Conservation (phyloP, 2,888 invertebrate genomes). For the Blastobasis adustella region DNA sequence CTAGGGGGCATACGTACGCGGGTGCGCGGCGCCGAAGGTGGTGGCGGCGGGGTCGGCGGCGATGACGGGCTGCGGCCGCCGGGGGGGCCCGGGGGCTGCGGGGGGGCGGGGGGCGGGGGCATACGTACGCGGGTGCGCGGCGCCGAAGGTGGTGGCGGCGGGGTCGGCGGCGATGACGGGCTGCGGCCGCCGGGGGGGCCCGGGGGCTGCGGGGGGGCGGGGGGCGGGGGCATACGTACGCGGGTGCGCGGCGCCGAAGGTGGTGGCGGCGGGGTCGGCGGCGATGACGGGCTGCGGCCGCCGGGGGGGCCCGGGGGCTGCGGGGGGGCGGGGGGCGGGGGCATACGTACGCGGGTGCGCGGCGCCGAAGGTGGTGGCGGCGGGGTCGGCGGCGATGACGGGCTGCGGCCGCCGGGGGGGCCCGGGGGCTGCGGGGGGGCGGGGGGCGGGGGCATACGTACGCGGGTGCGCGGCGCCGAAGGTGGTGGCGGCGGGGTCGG, state of each 20-base stretch:
- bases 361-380: slow-evolving; percentile 41
- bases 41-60: neutral
- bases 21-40: no score
- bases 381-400: slow-evolving; percentile 61
- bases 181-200: slow-evolving; percentile 46
- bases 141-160: slow-evolving; percentile 39
- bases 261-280: neutral
- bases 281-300: neutral
- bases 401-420: slow-evolving; percentile 55
- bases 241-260: no score
- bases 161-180: slow-evolving; percentile 67
- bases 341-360: slow-evolving; percentile 29
- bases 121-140: slow-evolving; percentile 31
- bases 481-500: neutral
- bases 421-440: no score
- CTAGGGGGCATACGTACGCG: no score
- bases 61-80: neutral
- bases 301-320: neutral
- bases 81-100: neutral
- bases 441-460: slow-evolving; percentile 32
- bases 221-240: slow-evolving; percentile 30
- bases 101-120: neutral
- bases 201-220: no score
- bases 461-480: no score
- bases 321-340: neutral